phyloP scores from a whole-genome alignment of 2,797 vertebrate genomes.

The Sebastes steindachneri region DNA sequence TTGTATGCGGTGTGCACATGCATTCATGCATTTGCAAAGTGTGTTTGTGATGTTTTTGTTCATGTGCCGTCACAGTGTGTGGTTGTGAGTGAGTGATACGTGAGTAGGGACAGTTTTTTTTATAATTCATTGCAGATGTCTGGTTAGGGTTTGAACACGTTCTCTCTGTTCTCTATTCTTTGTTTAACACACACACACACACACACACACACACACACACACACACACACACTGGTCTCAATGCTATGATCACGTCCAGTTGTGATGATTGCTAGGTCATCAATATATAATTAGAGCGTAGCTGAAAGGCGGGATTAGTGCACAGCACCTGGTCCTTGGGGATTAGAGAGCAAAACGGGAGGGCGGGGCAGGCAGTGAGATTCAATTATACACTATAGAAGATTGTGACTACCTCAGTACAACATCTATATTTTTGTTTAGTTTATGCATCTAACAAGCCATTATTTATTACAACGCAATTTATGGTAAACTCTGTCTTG shows the following conservation, averaged over 20 bases:
- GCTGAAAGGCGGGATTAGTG: conserved; percentile 73
- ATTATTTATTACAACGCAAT: conserved; percentile 3
- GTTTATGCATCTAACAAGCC: background rate
- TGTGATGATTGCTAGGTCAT: conserved; percentile 71
- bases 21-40: background rate
- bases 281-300: conserved; percentile 71
- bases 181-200: background rate
- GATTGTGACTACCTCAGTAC: background rate
- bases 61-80: background rate
- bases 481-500: conserved; percentile 29
- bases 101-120: background rate
- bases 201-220: background rate
- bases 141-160: background rate
- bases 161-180: background rate
- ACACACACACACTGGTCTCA: background rate
- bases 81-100: background rate
- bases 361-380: conserved; percentile 21
- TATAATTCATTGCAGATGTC: conserved; percentile 6
- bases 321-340: conserved; percentile 69
- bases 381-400: conserved; percentile 3
- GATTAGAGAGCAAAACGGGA: conserved; percentile 61
- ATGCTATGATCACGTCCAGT: conserved; percentile 22
- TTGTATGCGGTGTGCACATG: background rate
- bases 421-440: background rate
- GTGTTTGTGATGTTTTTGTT: background rate